Conservation (phyloP, 2,797 vertebrate species). For the Clarias platycephalus region DNA sequence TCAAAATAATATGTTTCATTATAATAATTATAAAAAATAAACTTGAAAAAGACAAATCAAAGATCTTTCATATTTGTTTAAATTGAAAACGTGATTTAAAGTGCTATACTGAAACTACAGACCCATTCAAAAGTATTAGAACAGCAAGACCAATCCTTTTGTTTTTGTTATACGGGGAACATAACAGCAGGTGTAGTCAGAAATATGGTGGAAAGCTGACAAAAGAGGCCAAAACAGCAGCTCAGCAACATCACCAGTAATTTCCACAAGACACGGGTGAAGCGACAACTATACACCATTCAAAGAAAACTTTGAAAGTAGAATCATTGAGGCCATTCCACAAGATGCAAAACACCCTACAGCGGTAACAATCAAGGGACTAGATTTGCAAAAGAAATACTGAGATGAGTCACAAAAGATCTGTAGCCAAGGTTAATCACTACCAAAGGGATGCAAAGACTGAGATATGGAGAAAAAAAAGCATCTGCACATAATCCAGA, state of each 20-base stretch:
- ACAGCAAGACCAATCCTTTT: background rate
- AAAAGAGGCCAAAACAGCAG: background rate
- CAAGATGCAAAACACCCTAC: background rate
- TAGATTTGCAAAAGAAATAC: background rate
- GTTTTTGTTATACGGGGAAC: background rate
- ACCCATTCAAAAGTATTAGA: background rate
- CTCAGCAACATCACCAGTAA: background rate
- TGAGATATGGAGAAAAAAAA: background rate
- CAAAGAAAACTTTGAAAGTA: background rate
- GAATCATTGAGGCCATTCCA: background rate
- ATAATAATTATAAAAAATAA: background rate
- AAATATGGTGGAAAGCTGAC: background rate
- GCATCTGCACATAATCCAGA: background rate
- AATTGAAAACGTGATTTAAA: background rate
- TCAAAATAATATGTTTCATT: background rate
- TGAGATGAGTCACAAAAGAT: background rate
- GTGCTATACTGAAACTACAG: background rate
- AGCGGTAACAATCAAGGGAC: background rate
- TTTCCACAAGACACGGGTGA: background rate
- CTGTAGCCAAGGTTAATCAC: background rate
- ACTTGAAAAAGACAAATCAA: background rate
- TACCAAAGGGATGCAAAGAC: background rate
- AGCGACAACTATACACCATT: background rate
- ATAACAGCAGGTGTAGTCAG: background rate
- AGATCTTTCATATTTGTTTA: background rate